phyloP scores from a whole-genome alignment of 2,888 invertebrate species.

The Hymenopus coronatus region DNA sequence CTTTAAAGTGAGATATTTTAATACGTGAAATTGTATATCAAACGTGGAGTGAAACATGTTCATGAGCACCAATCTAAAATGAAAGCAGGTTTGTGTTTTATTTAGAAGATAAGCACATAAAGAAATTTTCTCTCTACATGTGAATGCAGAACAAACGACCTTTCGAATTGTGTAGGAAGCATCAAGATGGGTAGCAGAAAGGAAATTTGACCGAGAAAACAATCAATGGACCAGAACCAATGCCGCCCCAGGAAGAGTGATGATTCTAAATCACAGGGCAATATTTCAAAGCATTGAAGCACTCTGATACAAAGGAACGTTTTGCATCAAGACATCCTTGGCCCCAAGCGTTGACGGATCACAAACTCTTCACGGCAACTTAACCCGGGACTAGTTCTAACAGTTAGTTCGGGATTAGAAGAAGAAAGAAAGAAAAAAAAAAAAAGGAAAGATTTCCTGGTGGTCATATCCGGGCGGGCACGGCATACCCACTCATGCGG shows the following conservation, averaged over 20 bases:
- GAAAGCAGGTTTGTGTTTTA: no score
- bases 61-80: no score
- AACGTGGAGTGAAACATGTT: no score
- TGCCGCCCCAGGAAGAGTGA: neutral
- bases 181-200: neutral
- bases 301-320: neutral
- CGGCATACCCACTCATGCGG: neutral
- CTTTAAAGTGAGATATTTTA: no score
- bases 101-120: no score
- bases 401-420: neutral
- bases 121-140: no score
- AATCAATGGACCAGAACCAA: neutral
- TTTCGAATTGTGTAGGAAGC: no score
- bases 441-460: neutral
- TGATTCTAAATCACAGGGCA: neutral
- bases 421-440: no score
- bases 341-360: neutral
- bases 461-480: neutral
- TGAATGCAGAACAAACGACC: no score
- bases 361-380: neutral
- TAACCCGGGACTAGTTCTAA: neutral
- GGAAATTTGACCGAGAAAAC: neutral
- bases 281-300: neutral
- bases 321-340: neutral
- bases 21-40: no score